These are phyloP conservation scores for Druon quercuslanigerum DNA, from an alignment of 1,140 invertebrate species.

Conservation along the genomic window DNA sequence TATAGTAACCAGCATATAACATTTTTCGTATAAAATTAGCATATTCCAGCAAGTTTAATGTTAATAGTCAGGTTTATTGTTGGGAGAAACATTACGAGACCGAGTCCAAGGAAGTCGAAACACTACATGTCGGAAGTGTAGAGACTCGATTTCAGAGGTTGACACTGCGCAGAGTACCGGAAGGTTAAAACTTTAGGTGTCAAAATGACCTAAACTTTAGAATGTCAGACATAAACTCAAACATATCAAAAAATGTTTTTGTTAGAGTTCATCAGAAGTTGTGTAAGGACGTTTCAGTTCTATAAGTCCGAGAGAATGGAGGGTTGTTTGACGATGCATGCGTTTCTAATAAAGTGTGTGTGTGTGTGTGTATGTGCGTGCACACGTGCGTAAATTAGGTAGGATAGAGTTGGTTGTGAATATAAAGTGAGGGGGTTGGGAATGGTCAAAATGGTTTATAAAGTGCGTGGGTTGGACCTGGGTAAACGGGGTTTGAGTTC, in stretches of 20 bases:
- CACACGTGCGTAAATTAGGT: constrained; percentile 11
- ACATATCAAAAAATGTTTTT: neutral
- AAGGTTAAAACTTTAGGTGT: constrained; percentile 4
- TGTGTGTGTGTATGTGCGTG: neutral
- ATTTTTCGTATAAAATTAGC: too few species aligned
- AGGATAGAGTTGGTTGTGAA: constrained; percentile 21
- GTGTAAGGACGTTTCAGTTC: neutral
- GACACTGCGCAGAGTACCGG: neutral
- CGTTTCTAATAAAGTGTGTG: neutral
- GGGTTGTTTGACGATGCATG: neutral
- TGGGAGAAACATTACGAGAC: neutral
- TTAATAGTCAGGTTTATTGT: neutral
- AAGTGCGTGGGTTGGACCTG: constrained; percentile 29
- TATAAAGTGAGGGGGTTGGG: constrained; percentile 16
- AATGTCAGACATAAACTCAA: constrained; percentile 12
- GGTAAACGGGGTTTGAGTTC: constrained; percentile 26
- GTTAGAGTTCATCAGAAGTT: constrained; percentile 9
- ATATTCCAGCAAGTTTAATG: neutral
- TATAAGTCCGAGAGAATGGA: neutral
- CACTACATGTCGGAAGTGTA: constrained; percentile 19
- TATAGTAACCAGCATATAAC: too few species aligned
- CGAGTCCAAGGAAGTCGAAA: constrained; percentile 16
- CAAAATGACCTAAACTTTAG: constrained; percentile 16
- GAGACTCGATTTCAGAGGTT: neutral
- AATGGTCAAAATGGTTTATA: constrained; percentile 31